phyloP scores from a whole-genome alignment of 2,113 vertebrate genomes.

The Zapus hudsonius region DNA sequence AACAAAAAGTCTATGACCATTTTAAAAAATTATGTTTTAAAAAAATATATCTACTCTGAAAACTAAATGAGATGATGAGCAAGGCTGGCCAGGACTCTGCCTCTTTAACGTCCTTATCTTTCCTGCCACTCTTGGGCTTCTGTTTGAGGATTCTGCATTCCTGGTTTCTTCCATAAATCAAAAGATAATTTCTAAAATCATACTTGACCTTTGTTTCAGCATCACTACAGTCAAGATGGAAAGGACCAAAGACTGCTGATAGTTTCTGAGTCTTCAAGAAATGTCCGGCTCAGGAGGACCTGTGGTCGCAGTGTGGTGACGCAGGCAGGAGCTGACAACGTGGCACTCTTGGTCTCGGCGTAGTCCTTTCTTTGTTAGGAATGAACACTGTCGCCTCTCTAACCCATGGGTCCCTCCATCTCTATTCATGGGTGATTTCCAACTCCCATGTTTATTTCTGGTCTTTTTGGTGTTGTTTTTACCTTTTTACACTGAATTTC shows the following conservation, averaged over 20 bases:
- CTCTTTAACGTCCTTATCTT: background rate
- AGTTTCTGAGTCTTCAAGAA: constrained; percentile 40
- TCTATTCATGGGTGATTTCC: constrained; percentile 76
- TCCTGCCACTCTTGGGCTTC: background rate
- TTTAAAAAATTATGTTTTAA: background rate
- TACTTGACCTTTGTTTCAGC: constrained; percentile 76
- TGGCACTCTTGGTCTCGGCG: constrained; percentile 23
- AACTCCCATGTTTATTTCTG: background rate
- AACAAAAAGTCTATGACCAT: background rate
- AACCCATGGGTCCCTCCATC: constrained; percentile 63
- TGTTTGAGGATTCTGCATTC: background rate
- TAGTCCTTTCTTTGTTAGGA: constrained; percentile 48
- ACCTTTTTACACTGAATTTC: constrained; percentile 81
- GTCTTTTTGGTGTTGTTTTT: too few species aligned
- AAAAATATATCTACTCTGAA: background rate
- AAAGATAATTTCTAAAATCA: constrained; percentile 34
- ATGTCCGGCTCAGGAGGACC: constrained; percentile 60
- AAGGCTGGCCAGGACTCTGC: background rate
- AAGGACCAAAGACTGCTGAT: constrained; percentile 30
- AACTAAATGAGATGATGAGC: background rate
- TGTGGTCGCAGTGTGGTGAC: constrained; percentile 56
- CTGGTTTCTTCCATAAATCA: background rate
- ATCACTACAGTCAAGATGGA: constrained; percentile 59
- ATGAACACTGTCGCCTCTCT: constrained; percentile 21
- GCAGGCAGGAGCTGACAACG: background rate